Evolutionary conservation across 1,140 invertebrate species (phyloP), one percentile per base, ranked within the genome.

Genomic region (Heliconius congener): DNA sequence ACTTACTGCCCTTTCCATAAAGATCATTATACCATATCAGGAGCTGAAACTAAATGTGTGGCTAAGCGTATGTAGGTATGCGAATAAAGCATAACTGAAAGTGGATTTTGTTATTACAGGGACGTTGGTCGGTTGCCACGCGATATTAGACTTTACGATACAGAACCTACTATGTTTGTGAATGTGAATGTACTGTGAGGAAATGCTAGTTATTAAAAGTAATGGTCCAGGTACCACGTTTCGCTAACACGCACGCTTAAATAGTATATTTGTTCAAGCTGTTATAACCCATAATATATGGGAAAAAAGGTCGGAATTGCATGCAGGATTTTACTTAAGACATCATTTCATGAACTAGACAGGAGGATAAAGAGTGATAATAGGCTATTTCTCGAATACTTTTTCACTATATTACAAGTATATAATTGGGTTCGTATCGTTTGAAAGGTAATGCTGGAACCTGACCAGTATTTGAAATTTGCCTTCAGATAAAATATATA

Each of bases 101-200:
- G 85, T 86, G 85, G 83, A 87, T 87, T 86, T 87, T 81, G 81
- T 86, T 87, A 84, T 85, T 84, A 87, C 82, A 83, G 79, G 78
- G 81, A 76, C 82, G 81, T 87, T 85, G 86, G 85, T 73, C 71
- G 78, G 66, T 79, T 85, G 86, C 85, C 85, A 85, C 70, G 79
- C 78, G 76, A 80, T 82, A 84, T 82, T 78, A 80, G 81, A 82
- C 83, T 82, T 84, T 84, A 84, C 52, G 78, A 71, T 78, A 79
- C 74, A 76, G 39, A 82, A 73, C 37, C 73, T 50, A 55, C 73
- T 76, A 77, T 60, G 13, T 50, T 70, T 34, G 74, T 82, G 77
- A 82, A 84, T 80, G 78, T 81, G 78, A 82, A 82, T 84, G 81
- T 84, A 78, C 78, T 82, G 73, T 84, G 83, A 84, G 78, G 78